These are phyloP conservation scores for Lissonota sp. DNA, from an alignment of 2,888 invertebrate species.

Conservation along the genomic window DNA sequence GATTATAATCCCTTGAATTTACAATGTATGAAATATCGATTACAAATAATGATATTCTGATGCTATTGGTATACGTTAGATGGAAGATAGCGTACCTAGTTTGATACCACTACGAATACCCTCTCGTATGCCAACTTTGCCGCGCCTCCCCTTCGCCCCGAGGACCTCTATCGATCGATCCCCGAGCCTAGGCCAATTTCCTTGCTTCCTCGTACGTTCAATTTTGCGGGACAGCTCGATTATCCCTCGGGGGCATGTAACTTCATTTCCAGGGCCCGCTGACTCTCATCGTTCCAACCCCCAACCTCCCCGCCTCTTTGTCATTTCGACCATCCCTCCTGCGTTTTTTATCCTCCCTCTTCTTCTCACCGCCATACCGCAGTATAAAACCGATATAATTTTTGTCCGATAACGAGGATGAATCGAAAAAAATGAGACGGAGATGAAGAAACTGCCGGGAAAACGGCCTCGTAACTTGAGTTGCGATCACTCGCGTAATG, in stretches of 20 bases:
- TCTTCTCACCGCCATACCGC: slow-evolving; percentile 12
- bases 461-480: background rate
- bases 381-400: slow-evolving; percentile 46
- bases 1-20: no score
- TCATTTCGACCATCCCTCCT: background rate
- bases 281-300: slow-evolving; percentile 45
- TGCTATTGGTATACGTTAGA: no score
- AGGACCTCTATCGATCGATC: slow-evolving; percentile 61
- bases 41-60: no score
- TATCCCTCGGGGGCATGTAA: slow-evolving; percentile 69
- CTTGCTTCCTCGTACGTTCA: slow-evolving; percentile 69
- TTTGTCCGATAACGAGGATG: slow-evolving; percentile 31
- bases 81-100: no score
- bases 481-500: no score
- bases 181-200: slow-evolving; percentile 63
- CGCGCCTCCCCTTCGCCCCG: slow-evolving; percentile 3
- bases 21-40: no score
- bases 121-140: background rate
- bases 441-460: background rate
- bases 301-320: background rate
- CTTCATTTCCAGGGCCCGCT: slow-evolving; percentile 69
- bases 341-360: background rate
- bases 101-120: background rate
- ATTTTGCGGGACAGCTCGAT: slow-evolving; percentile 72
- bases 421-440: slow-evolving; percentile 11